These are phyloP conservation scores for Sakesphorus luctuosus DNA, from an alignment of 2,113 vertebrate genomes.

Conservation along the genomic window DNA sequence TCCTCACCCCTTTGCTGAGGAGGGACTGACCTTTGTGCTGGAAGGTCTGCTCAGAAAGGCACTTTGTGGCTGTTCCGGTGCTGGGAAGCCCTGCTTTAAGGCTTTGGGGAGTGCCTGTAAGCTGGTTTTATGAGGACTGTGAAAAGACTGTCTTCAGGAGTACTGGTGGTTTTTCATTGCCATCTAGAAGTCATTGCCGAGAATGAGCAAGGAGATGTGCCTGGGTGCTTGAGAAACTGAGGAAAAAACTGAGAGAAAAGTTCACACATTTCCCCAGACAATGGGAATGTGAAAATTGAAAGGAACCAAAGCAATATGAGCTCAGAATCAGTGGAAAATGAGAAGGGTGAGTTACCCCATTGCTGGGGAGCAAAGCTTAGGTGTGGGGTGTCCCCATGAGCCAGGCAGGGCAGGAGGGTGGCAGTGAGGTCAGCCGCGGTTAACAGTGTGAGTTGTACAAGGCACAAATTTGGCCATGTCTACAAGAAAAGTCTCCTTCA, in stretches of 20 bases:
- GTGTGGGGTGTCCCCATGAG: background rate
- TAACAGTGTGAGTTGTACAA: background rate
- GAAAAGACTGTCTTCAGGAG: background rate
- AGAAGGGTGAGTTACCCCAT: background rate
- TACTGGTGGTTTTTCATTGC: background rate
- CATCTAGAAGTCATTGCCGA: background rate
- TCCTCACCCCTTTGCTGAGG: background rate
- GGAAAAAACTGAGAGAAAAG: background rate
- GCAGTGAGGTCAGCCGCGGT: background rate
- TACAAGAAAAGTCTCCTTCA: background rate
- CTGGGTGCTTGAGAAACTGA: background rate
- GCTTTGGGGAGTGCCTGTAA: background rate
- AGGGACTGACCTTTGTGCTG: background rate
- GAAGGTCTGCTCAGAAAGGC: background rate
- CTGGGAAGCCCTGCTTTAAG: background rate
- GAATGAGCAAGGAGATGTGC: background rate
- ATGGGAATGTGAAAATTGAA: background rate
- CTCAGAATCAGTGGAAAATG: background rate
- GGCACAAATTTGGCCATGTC: background rate
- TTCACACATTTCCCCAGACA: background rate
- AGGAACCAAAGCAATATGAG: background rate
- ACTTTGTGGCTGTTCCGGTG: background rate
- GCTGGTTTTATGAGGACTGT: background rate
- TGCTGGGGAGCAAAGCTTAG: background rate
- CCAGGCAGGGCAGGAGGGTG: background rate